Percentiles rank a stretch among this genome's conserved stretches.
phyloP scores from a whole-genome alignment of 2,797 vertebrate species.

The Sebastes kiyomatsui region DNA sequence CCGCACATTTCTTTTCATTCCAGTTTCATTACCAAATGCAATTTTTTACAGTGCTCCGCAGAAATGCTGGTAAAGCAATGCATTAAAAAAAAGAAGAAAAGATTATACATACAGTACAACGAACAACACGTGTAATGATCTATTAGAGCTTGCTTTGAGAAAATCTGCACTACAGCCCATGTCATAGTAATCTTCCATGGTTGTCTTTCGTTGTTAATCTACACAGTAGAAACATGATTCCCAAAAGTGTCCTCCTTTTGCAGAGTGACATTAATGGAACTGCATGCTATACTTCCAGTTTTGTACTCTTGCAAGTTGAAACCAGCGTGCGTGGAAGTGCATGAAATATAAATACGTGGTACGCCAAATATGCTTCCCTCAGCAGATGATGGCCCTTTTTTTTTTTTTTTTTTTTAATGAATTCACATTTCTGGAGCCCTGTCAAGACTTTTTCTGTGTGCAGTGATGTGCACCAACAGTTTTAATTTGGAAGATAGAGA shows the following conservation, averaged over 20 bases:
- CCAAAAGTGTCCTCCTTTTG: not conserved
- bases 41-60: not conserved
- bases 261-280: not conserved
- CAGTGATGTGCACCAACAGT: conserved; percentile 8
- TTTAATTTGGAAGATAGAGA: conserved; percentile 43
- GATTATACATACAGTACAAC: not conserved
- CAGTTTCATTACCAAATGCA: not conserved
- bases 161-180: not conserved
- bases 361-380: not conserved
- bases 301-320: not conserved
- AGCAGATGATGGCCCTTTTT: not conserved
- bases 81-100: not conserved
- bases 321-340: not conserved
- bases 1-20: not conserved
- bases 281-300: not conserved
- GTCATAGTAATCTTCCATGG: not conserved
- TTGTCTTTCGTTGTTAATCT: not conserved
- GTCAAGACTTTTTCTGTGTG: conserved; percentile 21
- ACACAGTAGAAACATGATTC: not conserved
- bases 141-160: not conserved
- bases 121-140: not conserved
- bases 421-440: conserved; percentile 3
- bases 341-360: not conserved
- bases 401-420: not conserved
- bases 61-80: not conserved